A percentile compares a stretch with the other conserved stretches of the same genome.
Evolutionary conservation across 1,140 invertebrate species (phyloP).

Genomic region (Caenorhabditis inopinata): DNA sequence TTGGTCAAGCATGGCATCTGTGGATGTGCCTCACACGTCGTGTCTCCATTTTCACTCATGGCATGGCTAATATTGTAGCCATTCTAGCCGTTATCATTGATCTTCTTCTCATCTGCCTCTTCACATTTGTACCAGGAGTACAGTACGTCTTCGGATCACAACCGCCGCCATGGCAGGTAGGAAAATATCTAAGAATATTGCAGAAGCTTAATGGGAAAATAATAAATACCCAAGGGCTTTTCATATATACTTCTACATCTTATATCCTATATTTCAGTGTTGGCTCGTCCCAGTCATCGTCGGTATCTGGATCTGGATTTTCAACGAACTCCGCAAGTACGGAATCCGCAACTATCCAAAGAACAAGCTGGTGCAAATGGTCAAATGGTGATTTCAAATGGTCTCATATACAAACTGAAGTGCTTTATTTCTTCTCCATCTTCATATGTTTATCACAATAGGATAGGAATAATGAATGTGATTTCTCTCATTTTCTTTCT

Average conservation of each 20-base stretch:
- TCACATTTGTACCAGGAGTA: constrained; percentile 49
- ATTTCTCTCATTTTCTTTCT: not conserved
- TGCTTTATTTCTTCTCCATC: constrained; percentile 23
- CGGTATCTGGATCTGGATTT: constrained; percentile 47
- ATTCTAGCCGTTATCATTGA: constrained; percentile 49
- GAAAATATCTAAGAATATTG: not conserved
- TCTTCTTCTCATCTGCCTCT: constrained; percentile 43
- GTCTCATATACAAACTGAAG: constrained; percentile 4
- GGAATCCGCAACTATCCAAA: constrained; percentile 43
- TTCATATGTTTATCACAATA: not conserved
- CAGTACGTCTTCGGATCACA: constrained; percentile 44
- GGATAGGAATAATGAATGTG: not conserved
- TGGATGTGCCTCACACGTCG: constrained; percentile 51
- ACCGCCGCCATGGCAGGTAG: constrained; percentile 45
- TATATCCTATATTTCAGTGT: not conserved
- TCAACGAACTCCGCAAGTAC: constrained; percentile 48
- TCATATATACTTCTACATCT: no score
- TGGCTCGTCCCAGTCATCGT: constrained; percentile 46
- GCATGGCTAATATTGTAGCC: constrained; percentile 45
- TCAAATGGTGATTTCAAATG: constrained; percentile 43
- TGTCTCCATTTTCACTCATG: constrained; percentile 45
- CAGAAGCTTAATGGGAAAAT: not conserved
- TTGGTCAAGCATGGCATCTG: constrained; percentile 45
- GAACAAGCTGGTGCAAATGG: constrained; percentile 39
- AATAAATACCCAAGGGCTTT: no score